Evolutionary conservation across 2,797 vertebrate species (phyloP), one percentile per base, ranked within the genome.

Genomic region (Gallinago nigripennis): DNA sequence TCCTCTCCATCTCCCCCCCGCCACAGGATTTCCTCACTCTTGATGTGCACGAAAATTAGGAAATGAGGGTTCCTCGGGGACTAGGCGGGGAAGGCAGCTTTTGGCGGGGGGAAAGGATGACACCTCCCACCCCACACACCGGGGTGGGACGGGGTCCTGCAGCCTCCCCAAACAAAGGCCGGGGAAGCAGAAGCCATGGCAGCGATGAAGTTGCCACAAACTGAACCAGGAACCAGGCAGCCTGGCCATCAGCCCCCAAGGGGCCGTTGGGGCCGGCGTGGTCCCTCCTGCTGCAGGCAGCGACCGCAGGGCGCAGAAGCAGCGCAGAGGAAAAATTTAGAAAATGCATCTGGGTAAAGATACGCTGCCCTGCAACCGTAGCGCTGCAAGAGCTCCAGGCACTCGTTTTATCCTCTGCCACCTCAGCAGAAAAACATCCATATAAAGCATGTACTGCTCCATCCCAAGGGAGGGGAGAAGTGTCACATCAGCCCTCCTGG

Each of bases 1-100:
- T 80, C 64, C 86, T 28, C 57, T 66, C 72, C 50, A 31, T 39
- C 68, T 35, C 60, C 81, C 76, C 76, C 65, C 68, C 20, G 2
- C n/a, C 92, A 89, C 95, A 95, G 95, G 95, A 96, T 96, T 95
- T 93, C 90, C 92, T 90, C 66, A 88, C 95, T 94, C 82, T 92
- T 95, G 94, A 97, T 90, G 92, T 65, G 41, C 63, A 33, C 2
- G 5, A 88, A 82, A 89, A 90, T 88, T 93, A 91, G 96, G 93
- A 96, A 95, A 93, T 72, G 83, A 78, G 57, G 50, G 72, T 16
- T 97, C 96, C 94, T 83, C 5, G 2, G 95, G 89, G 94, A 96
- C 66, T 82, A 86, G 95, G 96, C 82, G 82, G 75, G 69, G 81
- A 69, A 93, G 64, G 92, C 79, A 87, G 70, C 54, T 82, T 72